Base-by-base conservation (phyloP, 2,113 vertebrate genomes). In the Phodopus roborovskii region DNA sequence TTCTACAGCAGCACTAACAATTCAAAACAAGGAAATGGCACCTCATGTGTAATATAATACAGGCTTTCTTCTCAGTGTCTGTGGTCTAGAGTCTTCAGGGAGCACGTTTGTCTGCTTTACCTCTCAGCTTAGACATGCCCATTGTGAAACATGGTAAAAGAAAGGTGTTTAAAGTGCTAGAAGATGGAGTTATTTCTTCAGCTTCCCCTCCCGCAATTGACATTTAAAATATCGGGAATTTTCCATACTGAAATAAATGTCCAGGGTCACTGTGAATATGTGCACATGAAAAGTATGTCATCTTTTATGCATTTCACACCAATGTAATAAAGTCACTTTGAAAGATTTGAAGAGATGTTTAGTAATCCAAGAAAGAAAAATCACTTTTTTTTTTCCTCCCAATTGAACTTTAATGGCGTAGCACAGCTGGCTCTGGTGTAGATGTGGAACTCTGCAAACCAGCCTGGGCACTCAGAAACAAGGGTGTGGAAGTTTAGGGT, bases 1-100 rank as follows among this genome's bases (percentile, higher is more conserved):
- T 97, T 91, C 97, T 91, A 96, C 97, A 94, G 97, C 96, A 97
- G 94, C 92, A 70, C 97, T 81, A 97, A 94, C 97, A 96, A 97
- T 91, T 97, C 97, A 97, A 96, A 98, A 97, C 95, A 97, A 98
- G 97, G 97, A 97, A 98, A 95, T 82, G 90, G 91, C 92, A 68
- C 94, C 96, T 96, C 68, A 36, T 96, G 91, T 98, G 96, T 97
- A 97, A 97, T 94, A 88, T 91, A 96, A 97, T 91, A 70, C 95
- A 97, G 97, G 96, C 91, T 96, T 97, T 92, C 92, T 96, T 95
- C 97, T 96, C 88, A 94, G 96, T 84, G 79, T 96, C 94, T 97
- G 96, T 97, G 96, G 95, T 95, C 77, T 71, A 92, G 53, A 68
- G 68, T 97, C 96, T 97, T 96, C 75, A 92, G 78, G 73, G 94